Evolutionary conservation across 1,140 invertebrate species (phyloP).

Genomic region (Himalopsyche phryganea): DNA sequence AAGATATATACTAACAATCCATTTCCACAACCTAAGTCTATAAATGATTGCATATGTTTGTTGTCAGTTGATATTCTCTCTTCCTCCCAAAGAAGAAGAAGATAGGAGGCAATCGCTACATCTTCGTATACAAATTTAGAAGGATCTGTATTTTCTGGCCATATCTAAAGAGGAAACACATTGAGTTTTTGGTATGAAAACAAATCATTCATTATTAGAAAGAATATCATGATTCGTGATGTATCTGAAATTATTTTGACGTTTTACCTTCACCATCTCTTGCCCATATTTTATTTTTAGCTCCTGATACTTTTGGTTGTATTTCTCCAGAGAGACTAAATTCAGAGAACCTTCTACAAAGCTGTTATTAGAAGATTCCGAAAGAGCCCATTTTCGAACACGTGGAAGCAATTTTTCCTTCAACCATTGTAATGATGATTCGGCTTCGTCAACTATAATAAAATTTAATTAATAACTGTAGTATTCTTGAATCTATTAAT

Average conservation of each 20-base stretch:
- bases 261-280: constrained; percentile 62
- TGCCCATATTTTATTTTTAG: constrained; percentile 79
- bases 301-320: constrained; percentile 67
- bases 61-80: constrained; percentile 46
- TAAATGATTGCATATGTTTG: constrained; percentile 65
- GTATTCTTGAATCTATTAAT: too few relatives aligned
- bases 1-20: constrained; percentile 90
- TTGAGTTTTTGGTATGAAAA: too few relatives aligned
- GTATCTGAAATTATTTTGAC: too few relatives aligned
- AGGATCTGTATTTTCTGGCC: constrained; percentile 91
- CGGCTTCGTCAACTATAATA: constrained; percentile 6
- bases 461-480: too few relatives aligned
- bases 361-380: constrained; percentile 16
- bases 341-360: constrained; percentile 57
- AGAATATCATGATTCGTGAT: too few relatives aligned
- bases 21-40: constrained; percentile 96
- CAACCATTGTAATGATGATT: constrained; percentile 20
- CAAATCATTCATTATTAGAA: too few relatives aligned
- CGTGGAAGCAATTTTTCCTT: constrained; percentile 26
- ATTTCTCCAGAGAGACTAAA: constrained; percentile 66
- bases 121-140: constrained; percentile 96
- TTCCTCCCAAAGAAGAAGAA: constrained; percentile 75
- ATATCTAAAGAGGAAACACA: constrained; percentile 54
- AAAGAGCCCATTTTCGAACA: constrained; percentile 23
- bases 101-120: constrained; percentile 89